Evolutionary conservation across 2,888 invertebrate genomes (phyloP), one percentile per base, ranked within the genome.

Genomic region (Amaurobius ferox): DNA sequence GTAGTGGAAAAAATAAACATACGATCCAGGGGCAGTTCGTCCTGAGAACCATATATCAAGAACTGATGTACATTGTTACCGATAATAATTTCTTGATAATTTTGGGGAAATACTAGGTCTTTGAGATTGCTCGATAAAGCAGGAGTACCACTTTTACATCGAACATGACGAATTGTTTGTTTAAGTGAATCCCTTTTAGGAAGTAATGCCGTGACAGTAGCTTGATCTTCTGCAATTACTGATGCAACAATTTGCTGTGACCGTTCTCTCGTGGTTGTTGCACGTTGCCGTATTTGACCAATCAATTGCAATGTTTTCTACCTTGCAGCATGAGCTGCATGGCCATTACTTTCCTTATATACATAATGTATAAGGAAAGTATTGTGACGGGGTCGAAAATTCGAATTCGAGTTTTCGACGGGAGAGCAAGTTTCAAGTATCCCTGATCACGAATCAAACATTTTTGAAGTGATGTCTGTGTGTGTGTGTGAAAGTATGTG

Each of bases 181-280:
- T 68, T 70, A 70, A 70, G 44, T 35, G 70, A 70, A 70, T 44
- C 40, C 70, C 39, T 70, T 70, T 40, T 70, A 70, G 70, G 70
- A 70, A 39, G 70, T 40, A 70, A 39, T 39, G 40, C 70, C 26
- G 44, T 35, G 19, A 70, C 40, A 70, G 16, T 44, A 19, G 35
- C 40, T 23, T 39, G 70, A 35, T 35, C 40, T 26, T 70, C 70
- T 70, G 35, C 26, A 70, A 70, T 39, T 70, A 70, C 40, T 39
- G 70, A 35, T 70, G 70, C 70, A 70, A 70, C 40, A 44, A 39
- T 70, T 35, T 70, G 70, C 70, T 70, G 40, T 70, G 70, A 40
- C 40, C 23, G 16, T 70, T 70, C 39, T 19, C 39, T 70, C 40
- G 26, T 35, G 6, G 13, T 39, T 39, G 35, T 70, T 70, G 26